Percentiles rank a stretch among this genome's conserved stretches.
These are phyloP conservation scores for Phataginus tricuspis DNA, from an alignment of 2,797 vertebrate genomes.

Conservation along the genomic window DNA sequence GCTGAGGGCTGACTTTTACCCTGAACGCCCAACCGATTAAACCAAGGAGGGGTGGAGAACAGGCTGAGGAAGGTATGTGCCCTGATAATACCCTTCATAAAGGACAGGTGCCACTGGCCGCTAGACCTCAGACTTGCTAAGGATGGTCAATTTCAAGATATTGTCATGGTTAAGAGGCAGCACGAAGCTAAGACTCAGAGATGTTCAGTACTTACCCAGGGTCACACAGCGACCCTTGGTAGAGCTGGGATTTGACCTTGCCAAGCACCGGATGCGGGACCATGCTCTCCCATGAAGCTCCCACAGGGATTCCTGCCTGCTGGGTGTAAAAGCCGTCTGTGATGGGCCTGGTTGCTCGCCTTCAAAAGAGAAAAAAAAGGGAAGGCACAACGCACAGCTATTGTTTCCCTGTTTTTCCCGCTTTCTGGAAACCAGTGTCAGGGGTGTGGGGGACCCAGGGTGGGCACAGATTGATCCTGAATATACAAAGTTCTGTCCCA, in stretches of 20 bases:
- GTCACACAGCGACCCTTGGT: neutral
- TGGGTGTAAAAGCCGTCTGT: neutral
- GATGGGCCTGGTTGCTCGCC: fast-evolving
- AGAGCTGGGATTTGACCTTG: neutral
- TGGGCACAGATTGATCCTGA: neutral
- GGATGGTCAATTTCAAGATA: neutral
- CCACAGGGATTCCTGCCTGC: neutral
- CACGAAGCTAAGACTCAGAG: neutral
- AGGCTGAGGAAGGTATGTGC: neutral
- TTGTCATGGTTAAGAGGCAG: neutral
- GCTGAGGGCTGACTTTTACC: neutral
- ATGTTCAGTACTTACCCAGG: neutral
- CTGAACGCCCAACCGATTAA: neutral
- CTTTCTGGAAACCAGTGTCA: neutral
- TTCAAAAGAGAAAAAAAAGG: neutral
- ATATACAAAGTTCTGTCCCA: neutral
- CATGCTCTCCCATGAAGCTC: neutral
- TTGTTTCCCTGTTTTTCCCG: fast-evolving
- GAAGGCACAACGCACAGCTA: fast-evolving
- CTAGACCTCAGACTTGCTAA: neutral
- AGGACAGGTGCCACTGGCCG: neutral
- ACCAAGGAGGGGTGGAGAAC: neutral
- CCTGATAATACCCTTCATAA: neutral
- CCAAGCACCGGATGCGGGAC: neutral
- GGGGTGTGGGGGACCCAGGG: neutral